Evolutionary conservation across 2,888 invertebrate species (phyloP).

Genomic region (Euplexia lucipara): DNA sequence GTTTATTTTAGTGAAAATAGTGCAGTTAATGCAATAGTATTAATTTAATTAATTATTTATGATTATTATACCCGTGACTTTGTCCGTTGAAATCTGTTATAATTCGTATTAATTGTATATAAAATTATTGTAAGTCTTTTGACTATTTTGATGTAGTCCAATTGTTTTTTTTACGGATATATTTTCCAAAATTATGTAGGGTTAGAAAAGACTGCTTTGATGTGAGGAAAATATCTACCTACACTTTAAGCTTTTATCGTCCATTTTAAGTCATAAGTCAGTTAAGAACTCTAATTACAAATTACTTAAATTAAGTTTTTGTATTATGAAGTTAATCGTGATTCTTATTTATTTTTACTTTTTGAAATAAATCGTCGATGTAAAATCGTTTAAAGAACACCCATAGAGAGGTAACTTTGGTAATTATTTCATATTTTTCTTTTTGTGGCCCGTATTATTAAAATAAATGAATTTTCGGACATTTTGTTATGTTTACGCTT

Average conservation of each 20-base stretch:
- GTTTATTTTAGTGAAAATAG: constrained; percentile 10
- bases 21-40: constrained; percentile 49
- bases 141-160: constrained; percentile 24
- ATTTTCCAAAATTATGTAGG: constrained; percentile 16
- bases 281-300: constrained; percentile 7
- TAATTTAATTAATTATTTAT: constrained; percentile 48
- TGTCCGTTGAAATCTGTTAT: not conserved
- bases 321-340: not conserved
- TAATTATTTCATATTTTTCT: not conserved
- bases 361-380: not conserved
- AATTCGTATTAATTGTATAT: constrained; percentile 39
- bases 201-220: constrained; percentile 8
- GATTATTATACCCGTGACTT: constrained; percentile 12
- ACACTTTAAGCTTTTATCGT: not conserved
- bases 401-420: not conserved
- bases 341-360: not conserved
- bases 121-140: constrained; percentile 29
- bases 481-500: constrained; percentile 54
- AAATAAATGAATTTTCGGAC: constrained; percentile 11
- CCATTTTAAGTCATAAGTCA: no score
- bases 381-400: not conserved
- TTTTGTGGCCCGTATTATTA: not conserved
- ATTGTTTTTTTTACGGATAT: constrained; percentile 19
- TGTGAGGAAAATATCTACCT: not conserved
- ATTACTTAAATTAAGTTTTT: not conserved